Evolutionary conservation across 1,140 invertebrate species (phyloP), one percentile per base, ranked within the genome.

Genomic region (Rhynchophorus ferrugineus): DNA sequence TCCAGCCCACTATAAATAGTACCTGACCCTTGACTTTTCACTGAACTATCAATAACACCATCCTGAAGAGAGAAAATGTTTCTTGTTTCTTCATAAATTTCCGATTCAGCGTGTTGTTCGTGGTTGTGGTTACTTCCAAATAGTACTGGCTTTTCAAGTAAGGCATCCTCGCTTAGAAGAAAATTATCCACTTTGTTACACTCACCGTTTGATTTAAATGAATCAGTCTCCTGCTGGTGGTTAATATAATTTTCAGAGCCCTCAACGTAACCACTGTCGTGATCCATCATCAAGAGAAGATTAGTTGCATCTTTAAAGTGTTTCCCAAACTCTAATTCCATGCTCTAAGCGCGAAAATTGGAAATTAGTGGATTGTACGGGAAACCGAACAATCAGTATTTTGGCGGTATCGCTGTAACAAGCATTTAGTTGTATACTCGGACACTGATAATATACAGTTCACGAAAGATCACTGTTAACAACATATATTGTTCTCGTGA

Each of bases 221-320:
- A 57, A 45, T 59, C 59, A 8, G 63, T 63, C 56, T 65, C 64
- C 6, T 56, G 54, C 55, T 60, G 56, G 24, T 62, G 49, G 8
- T 61, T 65, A 49, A 63, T 51, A 51, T 60, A 44, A 21, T 13
- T 44, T 24, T 45, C 43, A 3, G 9, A 24, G 9, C 42, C 49
- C 20, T 54, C 51, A 29, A 47, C 44, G 21, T 54, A 67, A 1
- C 65, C 65, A 53, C 63, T 65, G 53, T 67, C 65, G 44, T 64
- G 58, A 56, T 67, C 65, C 57, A 66, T 61, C 43, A 49, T 49
- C 45, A 52, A 39, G 7, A 52, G 42, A 14, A 52, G 36, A 37
- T 45, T 52, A 1, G 49, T 52, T 21, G 42, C 43, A 45, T 52
- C 49, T 22, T 39, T 52, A 22, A 39, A 52, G 33, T 44, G 43